A percentile compares a stretch with the other conserved stretches of the same genome.
Conservation (phyloP, 2,888 invertebrate genomes). For the Cantharis flavilabris region DNA sequence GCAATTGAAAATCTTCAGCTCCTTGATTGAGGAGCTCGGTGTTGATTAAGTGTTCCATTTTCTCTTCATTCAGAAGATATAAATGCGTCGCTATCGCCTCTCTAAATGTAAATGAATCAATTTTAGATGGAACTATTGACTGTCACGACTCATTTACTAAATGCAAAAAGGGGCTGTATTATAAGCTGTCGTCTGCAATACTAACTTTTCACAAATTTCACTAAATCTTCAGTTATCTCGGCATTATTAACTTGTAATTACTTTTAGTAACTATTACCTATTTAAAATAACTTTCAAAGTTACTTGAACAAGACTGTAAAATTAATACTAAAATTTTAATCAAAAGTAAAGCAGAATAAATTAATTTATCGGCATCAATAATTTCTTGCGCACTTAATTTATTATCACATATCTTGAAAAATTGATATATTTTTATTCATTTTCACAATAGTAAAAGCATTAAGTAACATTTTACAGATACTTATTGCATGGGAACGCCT, state of each 20-base stretch:
- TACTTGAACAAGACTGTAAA: not conserved
- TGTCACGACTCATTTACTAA: slow-evolving; percentile 28
- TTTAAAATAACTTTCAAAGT: not conserved
- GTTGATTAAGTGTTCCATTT: slow-evolving; percentile 29
- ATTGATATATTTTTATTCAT: not conserved
- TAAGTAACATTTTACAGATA: not conserved
- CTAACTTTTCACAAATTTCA: slow-evolving; percentile 19
- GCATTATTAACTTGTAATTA: slow-evolving; percentile 18
- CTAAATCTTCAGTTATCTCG: slow-evolving; percentile 14
- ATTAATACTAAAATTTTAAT: not conserved
- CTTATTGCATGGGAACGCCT: not conserved
- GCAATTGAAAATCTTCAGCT: slow-evolving; percentile 26
- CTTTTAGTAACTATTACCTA: slow-evolving; percentile 6
- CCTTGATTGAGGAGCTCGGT: slow-evolving; percentile 27
- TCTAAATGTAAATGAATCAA: slow-evolving; percentile 31
- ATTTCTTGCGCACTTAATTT: no score
- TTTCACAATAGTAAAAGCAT: not conserved
- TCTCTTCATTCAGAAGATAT: slow-evolving; percentile 28
- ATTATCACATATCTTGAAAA: not conserved
- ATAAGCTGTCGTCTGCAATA: slow-evolving; percentile 22
- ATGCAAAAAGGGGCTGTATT: slow-evolving; percentile 21
- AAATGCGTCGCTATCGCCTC: slow-evolving; percentile 27
- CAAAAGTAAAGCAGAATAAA: not conserved
- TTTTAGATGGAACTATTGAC: slow-evolving; percentile 27
- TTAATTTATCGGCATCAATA: not conserved